Evolutionary conservation across 2,797 vertebrate species (phyloP).

Genomic region (Echiichthys vipera): DNA sequence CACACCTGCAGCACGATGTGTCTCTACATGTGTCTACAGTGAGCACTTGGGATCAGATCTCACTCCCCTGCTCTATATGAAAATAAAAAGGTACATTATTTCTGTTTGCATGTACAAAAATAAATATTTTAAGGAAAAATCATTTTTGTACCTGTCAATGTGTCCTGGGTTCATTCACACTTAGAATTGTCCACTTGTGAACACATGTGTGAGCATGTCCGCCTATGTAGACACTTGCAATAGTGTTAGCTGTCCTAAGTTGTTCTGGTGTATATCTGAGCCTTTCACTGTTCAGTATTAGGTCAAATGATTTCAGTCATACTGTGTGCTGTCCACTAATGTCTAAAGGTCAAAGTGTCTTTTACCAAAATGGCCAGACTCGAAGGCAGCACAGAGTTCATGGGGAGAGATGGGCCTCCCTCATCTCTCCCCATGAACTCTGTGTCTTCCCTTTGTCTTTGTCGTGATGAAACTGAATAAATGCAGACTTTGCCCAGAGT

Average conservation of each 20-base stretch:
- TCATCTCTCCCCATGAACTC: not conserved
- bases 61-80: too few relatives aligned
- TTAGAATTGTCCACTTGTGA: too few relatives aligned
- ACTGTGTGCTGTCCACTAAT: not conserved
- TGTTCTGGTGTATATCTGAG: not conserved
- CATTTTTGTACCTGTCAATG: too few relatives aligned
- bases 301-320: not conserved
- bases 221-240: not conserved
- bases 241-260: not conserved
- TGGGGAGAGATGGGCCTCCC: too few relatives aligned
- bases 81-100: too few relatives aligned
- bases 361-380: slow-evolving; percentile 1
- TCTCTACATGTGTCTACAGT: too few relatives aligned
- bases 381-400: not conserved
- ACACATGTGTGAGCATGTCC: not conserved
- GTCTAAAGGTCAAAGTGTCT: not conserved
- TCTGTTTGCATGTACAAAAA: too few relatives aligned
- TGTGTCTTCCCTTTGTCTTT: not conserved
- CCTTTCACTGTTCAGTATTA: not conserved
- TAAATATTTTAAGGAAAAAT: too few relatives aligned
- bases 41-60: too few relatives aligned
- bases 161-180: too few relatives aligned
- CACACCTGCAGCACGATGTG: too few relatives aligned
- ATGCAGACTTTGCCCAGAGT: not conserved
- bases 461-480: not conserved